phyloP scores from a whole-genome alignment of 1,140 invertebrate genomes.

The Drosophila lacertosa region DNA sequence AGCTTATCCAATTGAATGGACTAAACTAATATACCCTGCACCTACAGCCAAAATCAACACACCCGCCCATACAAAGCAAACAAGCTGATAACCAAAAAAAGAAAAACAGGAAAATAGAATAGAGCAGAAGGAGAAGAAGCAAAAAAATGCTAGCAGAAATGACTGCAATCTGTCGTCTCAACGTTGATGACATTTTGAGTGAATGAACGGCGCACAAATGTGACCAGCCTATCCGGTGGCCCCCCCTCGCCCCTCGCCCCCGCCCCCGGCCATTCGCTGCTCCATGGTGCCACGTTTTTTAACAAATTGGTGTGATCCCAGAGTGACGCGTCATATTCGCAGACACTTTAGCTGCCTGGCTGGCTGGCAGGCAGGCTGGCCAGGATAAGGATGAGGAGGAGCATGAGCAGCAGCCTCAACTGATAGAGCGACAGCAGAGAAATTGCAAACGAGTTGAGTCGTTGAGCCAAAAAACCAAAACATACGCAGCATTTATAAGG shows the following conservation, averaged over 20 bases:
- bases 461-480: conserved; percentile 82
- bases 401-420: conserved; percentile 29
- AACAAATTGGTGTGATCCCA: conserved; percentile 80
- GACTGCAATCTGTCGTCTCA: conserved; percentile 81
- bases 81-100: conserved; percentile 63
- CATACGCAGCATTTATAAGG: conserved; percentile 81
- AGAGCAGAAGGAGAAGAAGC: neutral
- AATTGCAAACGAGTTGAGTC: conserved; percentile 80
- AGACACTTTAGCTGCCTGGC: conserved; percentile 75
- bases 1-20: neutral
- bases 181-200: conserved; percentile 81
- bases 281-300: conserved; percentile 61
- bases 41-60: conserved; percentile 20
- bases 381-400: conserved; percentile 6
- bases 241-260: conserved; percentile 1
- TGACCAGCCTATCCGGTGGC: conserved; percentile 59
- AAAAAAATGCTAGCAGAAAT: conserved; percentile 68
- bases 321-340: conserved; percentile 80
- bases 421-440: conserved; percentile 78
- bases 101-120: conserved; percentile 19
- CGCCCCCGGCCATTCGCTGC: too few relatives aligned
- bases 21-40: conserved; percentile 40
- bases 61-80: conserved; percentile 46
- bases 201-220: conserved; percentile 71
- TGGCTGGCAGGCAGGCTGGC: conserved; percentile 14